Evolutionary conservation across 2,888 invertebrate species (phyloP), one percentile per base, ranked within the genome.

Genomic region (Candidula unifasciata): DNA sequence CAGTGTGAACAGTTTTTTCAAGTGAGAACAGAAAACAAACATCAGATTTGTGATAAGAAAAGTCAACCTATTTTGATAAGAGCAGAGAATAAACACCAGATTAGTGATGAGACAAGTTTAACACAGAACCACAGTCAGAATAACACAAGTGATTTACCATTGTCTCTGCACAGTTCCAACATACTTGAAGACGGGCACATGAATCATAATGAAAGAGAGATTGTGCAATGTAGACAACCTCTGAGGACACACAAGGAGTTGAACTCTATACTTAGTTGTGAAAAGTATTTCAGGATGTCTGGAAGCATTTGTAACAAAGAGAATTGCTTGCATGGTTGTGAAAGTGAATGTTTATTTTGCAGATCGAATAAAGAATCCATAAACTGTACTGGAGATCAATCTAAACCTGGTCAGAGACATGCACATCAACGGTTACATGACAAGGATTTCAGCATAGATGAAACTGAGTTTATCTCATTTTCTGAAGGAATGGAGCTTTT

Each of bases 221-320:
- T 2, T 44, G 16, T 16, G 27, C 73, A n/a, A 44, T 13, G 13
- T n/a, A n/a, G 6, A 13, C 24, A 73, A 13, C 13, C 73, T 16
- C 0, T n/a, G 27, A 54, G 30, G 3, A 54, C 30, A 21, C 2
- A 16, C 18, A 10, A 54, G 8, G 52, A 73, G 3, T 24, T 52
- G 16, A 1, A 37, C 44, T n/a, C 52, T 44, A n/a, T 44, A n/a
- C 3, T 10, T 27, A 27, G n/a, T n/a, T 44, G n/a, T 24, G 73
- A 44, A 52, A 73, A 44, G 44, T 73, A n/a, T 44, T 44, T 13
- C 44, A n/a, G 13, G 1, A 27, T 0, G 0, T 27, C 1, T 27
- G n/a, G 18, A 44, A n/a, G n/a, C 3, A 44, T n/a, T 10, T 73
- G 73, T 73, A 73, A 44, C 73, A 73, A 73, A 73, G 73, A 44